Base-by-base conservation (phyloP, 2,113 vertebrate genomes). In the Pollachius pollachius region DNA sequence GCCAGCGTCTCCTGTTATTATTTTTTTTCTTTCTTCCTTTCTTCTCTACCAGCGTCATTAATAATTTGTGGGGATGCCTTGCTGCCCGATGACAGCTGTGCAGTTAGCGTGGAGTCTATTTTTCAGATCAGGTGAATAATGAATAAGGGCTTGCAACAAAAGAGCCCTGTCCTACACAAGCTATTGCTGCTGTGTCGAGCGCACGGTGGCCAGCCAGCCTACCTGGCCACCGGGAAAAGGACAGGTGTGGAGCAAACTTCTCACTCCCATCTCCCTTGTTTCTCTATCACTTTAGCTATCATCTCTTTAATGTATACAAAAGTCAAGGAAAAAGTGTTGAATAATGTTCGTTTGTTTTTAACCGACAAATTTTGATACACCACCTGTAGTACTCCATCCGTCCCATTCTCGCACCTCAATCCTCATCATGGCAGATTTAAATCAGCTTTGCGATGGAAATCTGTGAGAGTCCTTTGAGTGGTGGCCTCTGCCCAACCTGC, bases 51-150 rank as follows among this genome's bases (percentile, higher is more conserved):
- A 82, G 2, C 74, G 74, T 90, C 90, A 93, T 92, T 78, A 92
- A 90, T 93, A 90, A 91, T 93, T 92, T 90, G 88, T 89, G 85
- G 60, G 67, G 56, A 48, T 48, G 85, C 88, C 86, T 85, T 85
- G 82, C 90, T 90, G 89, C 86, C 83, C 21, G 77, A 87, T 91
- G 91, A 92, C 91, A 92, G 91, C 89, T 91, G 92, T 90, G 84
- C 83, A 87, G 87, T 91, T 88, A 87, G 83, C 86, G 86, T 85
- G 82, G 86, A 83, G 88, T 87, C 85, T 89, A 85, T 91, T 92
- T 90, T 92, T 91, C 89, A 90, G 81, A 89, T 90, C 89, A 89
- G 87, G 89, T 93, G 89, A 93, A 92, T 92, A 90, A 93, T 93
- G 84, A 88, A 93, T 93, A 90, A 91, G 88, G 57, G 76, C 6